A percentile compares a stretch with the other conserved stretches of the same genome.
Conservation (phyloP, 2,888 invertebrate genomes). For the Orthonychiurus folsomi region DNA sequence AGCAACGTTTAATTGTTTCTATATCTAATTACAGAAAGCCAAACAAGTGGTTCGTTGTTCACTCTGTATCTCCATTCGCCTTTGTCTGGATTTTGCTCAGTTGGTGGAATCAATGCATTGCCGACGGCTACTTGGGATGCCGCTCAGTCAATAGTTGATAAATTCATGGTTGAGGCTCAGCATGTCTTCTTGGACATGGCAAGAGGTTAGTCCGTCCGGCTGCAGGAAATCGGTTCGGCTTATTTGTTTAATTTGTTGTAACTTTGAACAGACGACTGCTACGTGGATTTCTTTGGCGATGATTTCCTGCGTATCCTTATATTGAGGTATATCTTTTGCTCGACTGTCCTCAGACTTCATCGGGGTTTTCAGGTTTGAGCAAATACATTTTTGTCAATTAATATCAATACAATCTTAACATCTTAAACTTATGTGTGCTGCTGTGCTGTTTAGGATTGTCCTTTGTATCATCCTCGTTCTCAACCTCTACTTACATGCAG, state of each 20-base stretch:
- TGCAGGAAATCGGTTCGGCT: too few species aligned
- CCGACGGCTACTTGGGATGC: constrained; percentile 83
- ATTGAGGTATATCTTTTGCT: constrained; percentile 86
- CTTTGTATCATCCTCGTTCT: too few species aligned
- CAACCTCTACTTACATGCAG: too few species aligned
- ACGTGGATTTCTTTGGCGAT: constrained; percentile 82
- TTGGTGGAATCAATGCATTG: constrained; percentile 77
- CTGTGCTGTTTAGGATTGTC: too few species aligned
- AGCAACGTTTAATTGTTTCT: not conserved
- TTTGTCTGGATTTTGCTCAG: constrained; percentile 80
- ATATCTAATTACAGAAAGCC: constrained; percentile 52
- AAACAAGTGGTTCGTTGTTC: constrained; percentile 86
- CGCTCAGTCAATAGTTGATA: constrained; percentile 75
- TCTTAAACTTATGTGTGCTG: too few species aligned
- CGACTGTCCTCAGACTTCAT: constrained; percentile 78
- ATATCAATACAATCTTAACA: too few species aligned
- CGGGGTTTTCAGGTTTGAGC: constrained; percentile 61
- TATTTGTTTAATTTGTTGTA: not conserved
- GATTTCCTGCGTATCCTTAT: constrained; percentile 83
- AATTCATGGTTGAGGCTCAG: constrained; percentile 81
- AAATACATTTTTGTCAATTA: too few species aligned
- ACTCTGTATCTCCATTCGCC: constrained; percentile 93
- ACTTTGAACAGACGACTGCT: constrained; percentile 18
- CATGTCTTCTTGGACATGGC: constrained; percentile 52
- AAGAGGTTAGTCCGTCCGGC: too few species aligned